Percentiles rank a stretch among this genome's conserved stretches.
Conservation (phyloP, 2,888 invertebrate species). For the Ormia ochracea region DNA sequence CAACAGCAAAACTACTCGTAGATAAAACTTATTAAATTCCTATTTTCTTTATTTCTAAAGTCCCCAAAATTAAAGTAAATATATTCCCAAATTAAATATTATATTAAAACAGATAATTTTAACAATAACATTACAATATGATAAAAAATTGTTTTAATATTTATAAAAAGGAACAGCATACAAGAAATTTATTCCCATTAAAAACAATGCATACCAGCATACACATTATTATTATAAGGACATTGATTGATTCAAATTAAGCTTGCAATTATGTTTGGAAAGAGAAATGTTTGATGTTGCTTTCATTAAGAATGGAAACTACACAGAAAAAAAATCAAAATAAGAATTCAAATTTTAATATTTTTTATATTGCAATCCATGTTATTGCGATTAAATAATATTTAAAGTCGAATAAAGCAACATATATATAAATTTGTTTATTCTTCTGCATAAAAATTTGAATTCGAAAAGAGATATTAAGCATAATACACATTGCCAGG, state of each 20-base stretch:
- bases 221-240: constrained; percentile 15
- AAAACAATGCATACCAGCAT: constrained; percentile 22
- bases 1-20: background rate
- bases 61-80: constrained; percentile 9
- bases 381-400: no score
- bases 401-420: no score
- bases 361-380: no score
- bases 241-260: constrained; percentile 3
- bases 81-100: constrained; percentile 10
- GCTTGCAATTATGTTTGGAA: no score
- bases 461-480: no score
- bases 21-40: background rate
- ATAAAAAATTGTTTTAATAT: constrained; percentile 57
- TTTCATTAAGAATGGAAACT: no score
- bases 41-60: background rate
- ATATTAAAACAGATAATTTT: constrained; percentile 42
- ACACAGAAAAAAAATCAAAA: no score
- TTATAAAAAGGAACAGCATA: constrained; percentile 39
- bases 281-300: no score
- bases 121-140: constrained; percentile 22
- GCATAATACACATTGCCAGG: no score
- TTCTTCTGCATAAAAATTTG: no score
- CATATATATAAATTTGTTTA: no score
- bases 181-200: constrained; percentile 42
- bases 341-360: no score